Evolutionary conservation across 92 coral and sea anemone species (phyloP), one percentile per base, ranked within the genome.

Genomic region (Pocillopora meandrina): DNA sequence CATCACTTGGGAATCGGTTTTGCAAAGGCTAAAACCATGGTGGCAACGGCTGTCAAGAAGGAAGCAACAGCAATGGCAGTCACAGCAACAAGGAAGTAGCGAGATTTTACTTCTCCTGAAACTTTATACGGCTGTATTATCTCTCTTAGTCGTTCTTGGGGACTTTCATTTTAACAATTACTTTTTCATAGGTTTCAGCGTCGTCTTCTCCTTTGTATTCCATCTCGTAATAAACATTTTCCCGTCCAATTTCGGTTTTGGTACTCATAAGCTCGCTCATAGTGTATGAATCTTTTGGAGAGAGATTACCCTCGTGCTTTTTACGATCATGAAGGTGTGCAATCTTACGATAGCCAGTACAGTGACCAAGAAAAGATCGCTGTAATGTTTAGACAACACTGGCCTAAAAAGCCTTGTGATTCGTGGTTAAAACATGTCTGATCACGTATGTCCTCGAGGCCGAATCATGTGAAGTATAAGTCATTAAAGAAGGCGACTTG

Each of bases 1-100:
- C 31, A 26, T 26, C 31, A 26, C 19, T 61, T n/a, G 81, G 10
- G 57, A 35, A 57, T 60, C n/a, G 17, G 56, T 55, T 26, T 10
- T 61, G 69, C 35, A 34, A 76, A 9, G 62, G 55, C 81, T 9
- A 76, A 76, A 76, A 61, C 57, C 55, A 76, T 16, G 17, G 42
- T 21, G 10, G 70, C 57, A 19, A 11, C 65, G n/a, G 81, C 23
- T 17, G 14, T n/a, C 71, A 62, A 26, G 67, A 76, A 9, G 63
- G 81, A 17, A 36, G 42, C 59, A 16, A 56, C 58, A 34, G 12
- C 69, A 61, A 61, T 70, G 11, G 58, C 70, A 57, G 31, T 57
- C 20, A 16, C 20, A n/a, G 62, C 9, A 6, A 16, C 9, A 56
- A 18, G 12, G 13, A 19, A 21, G 34, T 58, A 49, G 13, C 11